Evolutionary conservation across 2,888 invertebrate genomes (phyloP), one percentile per base, ranked within the genome.

Genomic region (Cryptocephalus primarius): DNA sequence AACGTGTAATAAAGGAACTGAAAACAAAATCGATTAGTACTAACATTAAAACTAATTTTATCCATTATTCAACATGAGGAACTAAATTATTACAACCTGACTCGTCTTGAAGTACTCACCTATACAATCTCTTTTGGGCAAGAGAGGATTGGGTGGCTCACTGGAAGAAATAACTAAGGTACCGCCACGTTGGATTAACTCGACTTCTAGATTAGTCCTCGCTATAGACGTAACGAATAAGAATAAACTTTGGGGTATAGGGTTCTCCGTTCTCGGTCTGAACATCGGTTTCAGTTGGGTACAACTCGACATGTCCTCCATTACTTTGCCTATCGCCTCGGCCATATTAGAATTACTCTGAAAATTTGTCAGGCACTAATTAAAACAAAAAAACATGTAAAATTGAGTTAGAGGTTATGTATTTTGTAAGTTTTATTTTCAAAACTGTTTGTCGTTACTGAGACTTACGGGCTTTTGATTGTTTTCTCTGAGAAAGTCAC

Each of bases 301-400:
- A 55, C 85, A 84, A 62, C 84, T 85, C 8, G 91, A 89, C 82
- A 95, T 88, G 70, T 92, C 91, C 64, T 92, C 91, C 90, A 94
- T 93, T 31, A 89, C 85, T 63, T 88, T 88, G 39, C 86, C 87
- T 79, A 94, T 88, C 43, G 92, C 91, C 65, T 90, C 87, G 1
- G 87, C 83, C 52, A 93, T 75, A 59, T 80, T 83, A 42, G 85
- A 82, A 10, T 80, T 75, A 45, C 75, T 76, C 84, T 85, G 63
- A 42, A 59, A 22, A 22, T 22, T 22, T 22, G 6, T 22, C 22
- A 22, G 3, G n/a, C n/a, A n/a, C n/a, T n/a, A n/a, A n/a, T n/a
- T n/a, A n/a, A n/a, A n/a, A n/a, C n/a, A n/a, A 22, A 22, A 22
- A 6, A 22, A 22, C 22, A 22, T 22, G 22, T 2, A n/a, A n/a